phyloP scores from a whole-genome alignment of 2,113 vertebrate species.

The Lipotes vexillifer region DNA sequence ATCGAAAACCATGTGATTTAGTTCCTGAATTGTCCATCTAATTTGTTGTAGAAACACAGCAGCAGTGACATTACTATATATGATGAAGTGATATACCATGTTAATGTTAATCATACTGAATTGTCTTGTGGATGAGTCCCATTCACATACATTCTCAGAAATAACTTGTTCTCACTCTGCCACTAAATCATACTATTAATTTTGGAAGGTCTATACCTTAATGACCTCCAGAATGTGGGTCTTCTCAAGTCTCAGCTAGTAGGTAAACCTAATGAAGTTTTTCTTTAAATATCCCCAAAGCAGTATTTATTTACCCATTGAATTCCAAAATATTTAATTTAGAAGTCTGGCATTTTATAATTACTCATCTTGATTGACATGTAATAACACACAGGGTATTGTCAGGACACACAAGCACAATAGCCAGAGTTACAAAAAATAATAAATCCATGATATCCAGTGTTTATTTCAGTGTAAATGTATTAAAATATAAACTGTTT shows the following conservation, averaged over 20 bases:
- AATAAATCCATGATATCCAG: background rate
- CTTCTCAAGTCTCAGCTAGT: background rate
- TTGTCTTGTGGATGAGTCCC: background rate
- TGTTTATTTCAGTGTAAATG: background rate
- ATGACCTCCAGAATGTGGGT: background rate
- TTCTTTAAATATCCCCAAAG: background rate
- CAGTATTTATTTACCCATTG: background rate
- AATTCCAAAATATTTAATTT: background rate
- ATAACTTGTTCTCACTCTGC: background rate
- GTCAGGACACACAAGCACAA: background rate
- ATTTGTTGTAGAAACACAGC: background rate
- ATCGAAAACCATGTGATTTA: background rate
- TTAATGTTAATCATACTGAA: background rate
- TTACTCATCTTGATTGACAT: background rate
- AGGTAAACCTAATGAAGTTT: background rate
- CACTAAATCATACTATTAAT: background rate
- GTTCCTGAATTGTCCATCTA: background rate
- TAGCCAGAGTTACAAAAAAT: background rate
- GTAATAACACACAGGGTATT: background rate
- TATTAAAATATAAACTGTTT: constrained; percentile 17
- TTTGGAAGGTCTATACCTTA: background rate
- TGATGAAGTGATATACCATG: background rate
- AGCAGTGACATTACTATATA: background rate
- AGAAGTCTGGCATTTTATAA: background rate
- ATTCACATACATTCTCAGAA: constrained; percentile 2